Conservation (phyloP, 2,113 vertebrate genomes). For the Cyrtonyx montezumae region DNA sequence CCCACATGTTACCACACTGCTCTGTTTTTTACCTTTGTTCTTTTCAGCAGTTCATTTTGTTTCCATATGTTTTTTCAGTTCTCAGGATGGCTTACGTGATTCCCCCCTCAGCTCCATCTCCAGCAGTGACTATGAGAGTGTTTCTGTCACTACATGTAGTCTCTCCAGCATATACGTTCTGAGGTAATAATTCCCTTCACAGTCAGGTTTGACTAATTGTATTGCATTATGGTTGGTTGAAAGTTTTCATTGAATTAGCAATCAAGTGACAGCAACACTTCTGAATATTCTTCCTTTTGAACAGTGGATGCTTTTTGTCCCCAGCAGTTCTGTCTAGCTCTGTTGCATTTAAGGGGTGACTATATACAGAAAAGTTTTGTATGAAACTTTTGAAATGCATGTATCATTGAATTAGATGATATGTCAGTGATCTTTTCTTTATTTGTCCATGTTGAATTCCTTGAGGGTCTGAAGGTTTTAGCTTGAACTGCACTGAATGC, state of each 20-base stretch:
- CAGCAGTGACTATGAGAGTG: slow-evolving; percentile 93
- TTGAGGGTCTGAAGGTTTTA: not conserved
- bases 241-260: not conserved
- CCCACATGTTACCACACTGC: slow-evolving; percentile 24
- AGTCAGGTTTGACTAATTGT: slow-evolving; percentile 49
- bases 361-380: not conserved
- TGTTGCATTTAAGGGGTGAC: not conserved
- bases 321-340: not conserved
- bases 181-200: slow-evolving; percentile 82
- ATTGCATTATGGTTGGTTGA: slow-evolving; percentile 28
- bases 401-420: not conserved
- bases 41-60: slow-evolving; percentile 69
- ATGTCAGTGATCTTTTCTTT: not conserved
- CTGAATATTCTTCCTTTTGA: slow-evolving; percentile 26
- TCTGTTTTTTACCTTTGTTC: slow-evolving; percentile 52
- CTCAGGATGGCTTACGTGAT: slow-evolving; percentile 81
- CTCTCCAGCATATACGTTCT: slow-evolving; percentile 88
- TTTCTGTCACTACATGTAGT: slow-evolving; percentile 93
- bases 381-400: too few species aligned
- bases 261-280: slow-evolving; percentile 70
- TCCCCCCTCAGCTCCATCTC: slow-evolving; percentile 89
- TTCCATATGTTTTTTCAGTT: slow-evolving; percentile 81
- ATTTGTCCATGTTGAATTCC: not conserved
- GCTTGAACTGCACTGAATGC: not conserved
- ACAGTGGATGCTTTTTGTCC: not conserved